A percentile compares a stretch with the other conserved stretches of the same genome.
phyloP scores from a whole-genome alignment of 2,797 vertebrate species.

The Sebastiscus tertius region DNA sequence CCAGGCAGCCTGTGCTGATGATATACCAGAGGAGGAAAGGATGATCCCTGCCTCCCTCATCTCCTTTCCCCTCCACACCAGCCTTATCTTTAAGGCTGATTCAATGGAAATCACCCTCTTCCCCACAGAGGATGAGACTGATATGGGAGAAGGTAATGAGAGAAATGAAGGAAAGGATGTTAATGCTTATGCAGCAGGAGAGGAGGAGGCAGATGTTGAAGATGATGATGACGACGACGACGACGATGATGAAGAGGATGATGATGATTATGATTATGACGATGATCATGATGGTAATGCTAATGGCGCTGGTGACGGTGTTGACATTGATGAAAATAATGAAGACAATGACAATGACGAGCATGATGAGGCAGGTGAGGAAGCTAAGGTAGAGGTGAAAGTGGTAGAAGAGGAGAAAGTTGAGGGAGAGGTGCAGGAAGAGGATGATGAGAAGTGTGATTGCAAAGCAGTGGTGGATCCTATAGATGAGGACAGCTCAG shows the following conservation, averaged over 20 bases:
- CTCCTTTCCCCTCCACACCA: constrained; percentile 91
- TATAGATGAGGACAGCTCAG: constrained; percentile 89
- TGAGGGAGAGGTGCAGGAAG: constrained; percentile 34
- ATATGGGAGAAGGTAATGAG: constrained; percentile 63
- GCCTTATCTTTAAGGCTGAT: constrained; percentile 94
- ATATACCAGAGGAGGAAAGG: constrained; percentile 78
- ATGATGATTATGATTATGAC: constrained; percentile 43
- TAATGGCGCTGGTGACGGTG: constrained; percentile 38
- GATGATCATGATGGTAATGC: constrained; percentile 39
- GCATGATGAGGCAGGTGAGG: constrained; percentile 58
- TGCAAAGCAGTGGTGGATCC: constrained; percentile 73
- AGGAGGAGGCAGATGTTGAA: constrained; percentile 86
- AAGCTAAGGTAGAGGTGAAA: constrained; percentile 74
- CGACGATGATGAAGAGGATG: constrained; percentile 29
- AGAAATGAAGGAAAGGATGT: constrained; percentile 74
- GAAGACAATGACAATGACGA: constrained; percentile 49
- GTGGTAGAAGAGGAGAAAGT: constrained; percentile 68
- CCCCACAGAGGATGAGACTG: constrained; percentile 84
- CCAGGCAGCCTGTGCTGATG: constrained; percentile 75
- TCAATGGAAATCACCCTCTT: constrained; percentile 93
- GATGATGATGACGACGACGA: constrained; percentile 84
- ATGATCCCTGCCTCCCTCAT: constrained; percentile 94
- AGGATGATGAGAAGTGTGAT: constrained; percentile 63
- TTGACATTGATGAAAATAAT: constrained; percentile 40
- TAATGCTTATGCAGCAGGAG: constrained; percentile 84